phyloP scores from a whole-genome alignment of 2,797 vertebrate genomes.

The Botia almorhae region DNA sequence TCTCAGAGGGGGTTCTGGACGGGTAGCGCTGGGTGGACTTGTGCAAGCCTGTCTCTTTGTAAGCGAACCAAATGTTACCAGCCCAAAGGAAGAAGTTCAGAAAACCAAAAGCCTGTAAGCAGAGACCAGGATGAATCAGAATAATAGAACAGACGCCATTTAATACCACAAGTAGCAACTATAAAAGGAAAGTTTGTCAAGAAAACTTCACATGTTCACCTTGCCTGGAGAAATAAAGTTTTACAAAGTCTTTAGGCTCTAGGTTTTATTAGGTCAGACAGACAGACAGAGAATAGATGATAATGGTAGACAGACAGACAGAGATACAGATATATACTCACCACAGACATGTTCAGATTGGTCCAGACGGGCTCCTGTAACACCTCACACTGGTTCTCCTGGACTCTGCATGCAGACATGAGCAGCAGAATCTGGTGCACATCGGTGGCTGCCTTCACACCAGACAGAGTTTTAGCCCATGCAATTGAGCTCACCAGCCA shows the following conservation, averaged over 20 bases:
- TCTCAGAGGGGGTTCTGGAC: constrained; percentile 85
- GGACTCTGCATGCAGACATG: constrained; percentile 92
- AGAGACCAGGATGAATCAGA: constrained; percentile 46
- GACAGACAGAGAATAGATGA: too few species aligned
- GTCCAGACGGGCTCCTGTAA: constrained; percentile 90
- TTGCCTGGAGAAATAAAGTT: background rate
- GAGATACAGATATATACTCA: constrained; percentile 69
- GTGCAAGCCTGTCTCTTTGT: constrained; percentile 98
- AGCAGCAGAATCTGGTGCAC: constrained; percentile 88
- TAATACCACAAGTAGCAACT: too few species aligned
- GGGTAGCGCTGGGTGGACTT: constrained; percentile 88
- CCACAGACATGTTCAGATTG: constrained; percentile 91
- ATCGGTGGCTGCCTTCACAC: constrained; percentile 89
- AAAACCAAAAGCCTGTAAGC: constrained; percentile 91
- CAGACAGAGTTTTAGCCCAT: constrained; percentile 94
- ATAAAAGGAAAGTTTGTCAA: too few species aligned
- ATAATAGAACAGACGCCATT: background rate
- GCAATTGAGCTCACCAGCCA: constrained; percentile 94
- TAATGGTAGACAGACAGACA: background rate
- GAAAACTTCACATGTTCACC: too few species aligned
- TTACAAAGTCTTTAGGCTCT: background rate
- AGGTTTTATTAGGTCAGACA: background rate
- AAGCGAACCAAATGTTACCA: constrained; percentile 99
- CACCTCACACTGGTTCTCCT: constrained; percentile 86
- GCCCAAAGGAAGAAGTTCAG: constrained; percentile 95